phyloP scores from a whole-genome alignment of 2,113 vertebrate genomes.

The Scolopax mira region DNA sequence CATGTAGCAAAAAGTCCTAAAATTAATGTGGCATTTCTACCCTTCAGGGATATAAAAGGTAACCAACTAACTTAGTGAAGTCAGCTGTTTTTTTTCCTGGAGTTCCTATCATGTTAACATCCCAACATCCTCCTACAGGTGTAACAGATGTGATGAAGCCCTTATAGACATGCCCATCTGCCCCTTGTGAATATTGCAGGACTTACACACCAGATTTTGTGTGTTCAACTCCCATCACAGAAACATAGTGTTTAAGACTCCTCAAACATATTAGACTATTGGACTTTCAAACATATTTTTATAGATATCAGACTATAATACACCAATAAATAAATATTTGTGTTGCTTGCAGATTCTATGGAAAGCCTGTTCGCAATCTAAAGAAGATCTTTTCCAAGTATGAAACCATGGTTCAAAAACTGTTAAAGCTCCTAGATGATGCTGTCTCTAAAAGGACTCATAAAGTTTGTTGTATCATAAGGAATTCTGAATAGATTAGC shows the following conservation, averaged over 20 bases:
- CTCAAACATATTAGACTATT: background rate
- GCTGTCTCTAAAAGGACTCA: background rate
- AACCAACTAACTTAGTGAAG: background rate
- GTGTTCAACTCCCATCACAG: background rate
- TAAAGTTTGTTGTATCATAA: background rate
- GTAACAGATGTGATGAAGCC: background rate
- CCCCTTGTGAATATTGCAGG: background rate
- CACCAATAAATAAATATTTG: background rate
- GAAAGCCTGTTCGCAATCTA: background rate
- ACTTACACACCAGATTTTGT: background rate
- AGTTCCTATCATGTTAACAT: background rate
- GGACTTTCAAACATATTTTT: background rate
- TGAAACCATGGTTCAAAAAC: background rate
- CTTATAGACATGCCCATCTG: background rate
- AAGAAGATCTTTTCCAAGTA: background rate
- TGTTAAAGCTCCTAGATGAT: background rate
- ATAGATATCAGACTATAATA: background rate
- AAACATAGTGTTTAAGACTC: background rate
- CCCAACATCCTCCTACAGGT: background rate
- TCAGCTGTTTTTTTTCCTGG: background rate
- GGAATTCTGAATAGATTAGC: background rate
- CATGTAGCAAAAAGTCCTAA: background rate
- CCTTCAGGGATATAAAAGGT: background rate
- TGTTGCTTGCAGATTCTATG: background rate
- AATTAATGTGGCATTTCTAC: background rate